phyloP scores from a whole-genome alignment of 2,888 invertebrate species.

The Pycnomerus fuliginosus region DNA sequence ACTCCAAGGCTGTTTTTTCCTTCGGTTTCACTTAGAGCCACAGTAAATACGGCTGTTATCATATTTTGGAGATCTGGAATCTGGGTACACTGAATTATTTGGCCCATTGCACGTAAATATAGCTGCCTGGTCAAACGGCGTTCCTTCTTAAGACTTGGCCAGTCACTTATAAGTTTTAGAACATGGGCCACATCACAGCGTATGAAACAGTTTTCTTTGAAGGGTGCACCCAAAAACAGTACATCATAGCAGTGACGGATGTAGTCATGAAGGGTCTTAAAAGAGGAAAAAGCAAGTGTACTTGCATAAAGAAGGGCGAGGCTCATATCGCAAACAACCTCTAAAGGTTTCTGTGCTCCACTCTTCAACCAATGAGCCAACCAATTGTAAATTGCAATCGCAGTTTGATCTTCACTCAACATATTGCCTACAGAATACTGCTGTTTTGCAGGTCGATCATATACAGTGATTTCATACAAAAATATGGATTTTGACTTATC shows the following conservation, averaged over 20 bases:
- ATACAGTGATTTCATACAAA: conserved; percentile 23
- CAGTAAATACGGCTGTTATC: conserved; percentile 8
- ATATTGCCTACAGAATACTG: conserved; percentile 25
- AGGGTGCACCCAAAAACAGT: background rate
- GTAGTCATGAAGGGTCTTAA: conserved; percentile 4
- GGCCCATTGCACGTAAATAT: conserved; percentile 8
- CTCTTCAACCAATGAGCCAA: conserved; percentile 17
- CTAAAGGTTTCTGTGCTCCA: conserved; percentile 18
- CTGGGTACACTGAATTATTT: conserved; percentile 8
- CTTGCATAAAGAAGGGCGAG: conserved; percentile 16
- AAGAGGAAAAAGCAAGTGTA: conserved; percentile 1
- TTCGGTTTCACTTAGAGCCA: conserved; percentile 12
- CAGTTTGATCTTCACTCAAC: conserved; percentile 22
- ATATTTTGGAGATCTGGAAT: conserved; percentile 6
- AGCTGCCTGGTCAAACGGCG: conserved; percentile 6
- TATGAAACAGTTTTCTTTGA: conserved; percentile 2
- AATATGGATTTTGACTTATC: conserved; percentile 20
- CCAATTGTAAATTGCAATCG: conserved; percentile 15
- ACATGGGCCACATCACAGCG: conserved; percentile 5
- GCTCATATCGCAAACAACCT: conserved; percentile 23
- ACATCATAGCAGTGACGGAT: conserved; percentile 2
- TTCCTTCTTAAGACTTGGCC: conserved; percentile 6
- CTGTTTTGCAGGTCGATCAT: conserved; percentile 7
- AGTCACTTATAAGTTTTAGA: conserved; percentile 3
- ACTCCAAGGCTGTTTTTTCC: conserved; percentile 1